These are phyloP conservation scores for Cylloceria caligata DNA, from an alignment of 2,888 invertebrate species.

Conservation along the genomic window DNA sequence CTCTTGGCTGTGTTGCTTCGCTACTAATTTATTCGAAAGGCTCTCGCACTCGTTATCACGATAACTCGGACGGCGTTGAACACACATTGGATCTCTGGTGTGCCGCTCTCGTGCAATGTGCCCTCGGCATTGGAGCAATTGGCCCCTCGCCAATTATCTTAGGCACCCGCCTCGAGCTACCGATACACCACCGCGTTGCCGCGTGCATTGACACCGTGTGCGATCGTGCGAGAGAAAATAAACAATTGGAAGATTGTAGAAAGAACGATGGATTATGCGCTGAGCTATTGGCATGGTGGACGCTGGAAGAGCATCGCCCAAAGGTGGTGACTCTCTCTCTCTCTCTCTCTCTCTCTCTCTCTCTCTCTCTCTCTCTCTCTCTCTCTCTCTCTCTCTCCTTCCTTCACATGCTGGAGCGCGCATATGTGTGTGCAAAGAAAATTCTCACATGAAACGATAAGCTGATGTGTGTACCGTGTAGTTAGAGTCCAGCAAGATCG, in stretches of 20 bases:
- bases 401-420: background rate
- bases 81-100: constrained; percentile 38
- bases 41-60: constrained; percentile 60
- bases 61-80: constrained; percentile 59
- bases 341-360: no score
- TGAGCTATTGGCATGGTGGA: constrained; percentile 22
- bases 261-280: constrained; percentile 32
- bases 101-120: constrained; percentile 56
- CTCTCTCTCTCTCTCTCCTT: no score
- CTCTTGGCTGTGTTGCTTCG: constrained; percentile 21
- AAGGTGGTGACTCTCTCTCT: background rate
- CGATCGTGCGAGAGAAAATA: constrained; percentile 21
- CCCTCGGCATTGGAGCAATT: constrained; percentile 75
- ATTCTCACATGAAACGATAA: constrained; percentile 64
- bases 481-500: constrained; percentile 61
- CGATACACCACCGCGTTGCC: constrained; percentile 48
- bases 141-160: constrained; percentile 76
- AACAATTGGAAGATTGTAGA: constrained; percentile 12
- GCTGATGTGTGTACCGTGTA: constrained; percentile 44
- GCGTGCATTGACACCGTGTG: constrained; percentile 41
- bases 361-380: no score
- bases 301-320: background rate
- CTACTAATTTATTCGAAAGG: constrained; percentile 63
- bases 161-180: constrained; percentile 56
- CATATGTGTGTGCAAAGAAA: constrained; percentile 23